Base-by-base conservation (phyloP, 2,888 invertebrate genomes). In the Argyresthia albistria region DNA sequence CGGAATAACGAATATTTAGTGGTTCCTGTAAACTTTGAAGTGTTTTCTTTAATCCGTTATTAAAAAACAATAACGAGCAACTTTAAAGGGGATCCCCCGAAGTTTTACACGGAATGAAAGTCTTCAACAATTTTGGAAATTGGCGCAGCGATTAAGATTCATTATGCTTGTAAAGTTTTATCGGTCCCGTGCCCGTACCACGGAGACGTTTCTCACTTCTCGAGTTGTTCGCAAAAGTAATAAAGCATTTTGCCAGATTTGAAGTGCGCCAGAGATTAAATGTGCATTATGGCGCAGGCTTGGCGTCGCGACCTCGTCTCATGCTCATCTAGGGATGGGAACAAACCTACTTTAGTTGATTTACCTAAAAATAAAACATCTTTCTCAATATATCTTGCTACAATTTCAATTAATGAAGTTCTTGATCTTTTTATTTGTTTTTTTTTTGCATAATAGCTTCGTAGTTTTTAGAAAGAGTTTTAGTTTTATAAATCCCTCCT, bases 221-320 rank as follows among this genome's bases (percentile, higher is more conserved):
- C 64, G 71, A 76, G 72, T 80, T 80, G 73, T 77, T 79, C 74
- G 66, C 66, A 71, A 62, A 66, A 74, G 82, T 80, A 79, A 84
- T 86, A 86, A 86, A 86, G 80, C 83, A 84, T 84, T 84, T 84
- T 80, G 82, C 77, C 77, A 76, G 78, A 82, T 84, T 83, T 80
- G 73, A 75, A 76, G 52, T 43, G 53, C 52, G 54, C 47, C 60
- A 65, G 72, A 75, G 76, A 81, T 83, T 82, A 82, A 83, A 83
- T 75, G 80, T 79, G 77, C 80, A 82, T 83, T 83, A 81, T 69
- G 72, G 67, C 67, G 70, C 63, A 65, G 47, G n/a, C 35, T 12
- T 8, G 47, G 35, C 35, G 59, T 65, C 61, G 76, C 72, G 74
- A 71, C 79, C 47, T 47, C 35, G 25, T 25, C 12, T 16, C n/a